Percentiles rank a stretch among this genome's conserved stretches.
Evolutionary conservation across 2,888 invertebrate species (phyloP).

Genomic region (Galerucella pusilla): DNA sequence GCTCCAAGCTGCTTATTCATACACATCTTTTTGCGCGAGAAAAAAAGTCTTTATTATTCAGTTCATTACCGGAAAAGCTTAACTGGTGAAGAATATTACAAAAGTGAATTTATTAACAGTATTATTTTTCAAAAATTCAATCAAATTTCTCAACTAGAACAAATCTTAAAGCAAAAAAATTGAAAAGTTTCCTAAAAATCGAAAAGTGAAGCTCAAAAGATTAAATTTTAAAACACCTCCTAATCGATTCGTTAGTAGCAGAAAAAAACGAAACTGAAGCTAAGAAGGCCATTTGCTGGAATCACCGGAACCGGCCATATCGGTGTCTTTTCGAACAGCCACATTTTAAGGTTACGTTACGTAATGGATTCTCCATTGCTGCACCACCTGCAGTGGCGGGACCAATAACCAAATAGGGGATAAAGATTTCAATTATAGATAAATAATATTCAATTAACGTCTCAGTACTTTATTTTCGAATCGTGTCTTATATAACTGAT

Average conservation of each 20-base stretch:
- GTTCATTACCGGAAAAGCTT: background rate
- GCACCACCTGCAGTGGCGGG: slow-evolving; percentile 8
- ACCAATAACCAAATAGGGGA: background rate
- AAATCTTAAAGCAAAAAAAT: background rate
- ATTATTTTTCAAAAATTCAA: background rate
- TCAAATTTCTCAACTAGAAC: background rate
- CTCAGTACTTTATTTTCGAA: no score
- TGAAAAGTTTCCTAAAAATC: background rate
- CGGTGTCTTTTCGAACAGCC: slow-evolving; percentile 25
- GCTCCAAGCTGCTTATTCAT: slow-evolving; percentile 1
- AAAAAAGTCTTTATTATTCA: background rate
- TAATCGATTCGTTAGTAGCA: background rate
- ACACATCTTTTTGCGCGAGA: background rate
- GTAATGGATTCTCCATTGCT: slow-evolving; percentile 29
- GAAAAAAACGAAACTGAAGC: slow-evolving; percentile 13
- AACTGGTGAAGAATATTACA: background rate
- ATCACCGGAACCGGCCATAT: slow-evolving; percentile 30
- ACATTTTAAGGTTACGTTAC: slow-evolving; percentile 33
- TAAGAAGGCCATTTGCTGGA: slow-evolving; percentile 30
- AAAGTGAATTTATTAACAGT: background rate
- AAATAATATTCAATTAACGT: no score
- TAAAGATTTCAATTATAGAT: background rate
- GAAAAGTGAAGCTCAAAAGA: background rate
- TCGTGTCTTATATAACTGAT: no score
- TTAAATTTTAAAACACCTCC: slow-evolving; percentile 5